These are phyloP conservation scores for Uropsilus gracilis DNA, from an alignment of 2,113 vertebrate genomes.

Conservation along the genomic window DNA sequence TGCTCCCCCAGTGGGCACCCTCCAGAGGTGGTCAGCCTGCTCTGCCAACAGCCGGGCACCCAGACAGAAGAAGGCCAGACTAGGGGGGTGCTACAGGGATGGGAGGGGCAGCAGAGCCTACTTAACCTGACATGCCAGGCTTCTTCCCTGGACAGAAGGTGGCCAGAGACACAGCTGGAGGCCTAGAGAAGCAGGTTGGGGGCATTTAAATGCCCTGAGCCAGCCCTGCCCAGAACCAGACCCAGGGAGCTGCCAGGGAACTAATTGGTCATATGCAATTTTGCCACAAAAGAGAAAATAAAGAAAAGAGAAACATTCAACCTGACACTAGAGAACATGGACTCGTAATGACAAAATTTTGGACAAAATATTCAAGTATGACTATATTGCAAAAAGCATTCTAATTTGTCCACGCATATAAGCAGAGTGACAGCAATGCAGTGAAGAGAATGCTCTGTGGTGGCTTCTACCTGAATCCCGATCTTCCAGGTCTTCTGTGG, in stretches of 20 bases:
- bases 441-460: not conserved
- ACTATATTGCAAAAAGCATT: too few species aligned
- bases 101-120: too few species aligned
- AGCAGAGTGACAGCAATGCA: not conserved
- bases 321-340: too few species aligned
- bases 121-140: not conserved
- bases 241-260: too few species aligned
- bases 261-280: too few species aligned
- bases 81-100: too few species aligned
- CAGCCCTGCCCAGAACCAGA: too few species aligned
- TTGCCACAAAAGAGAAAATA: not conserved
- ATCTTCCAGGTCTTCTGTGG: not conserved
- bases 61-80: too few species aligned
- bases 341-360: too few species aligned
- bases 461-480: not conserved
- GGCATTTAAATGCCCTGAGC: not conserved
- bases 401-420: not conserved
- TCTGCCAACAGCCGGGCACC: not conserved
- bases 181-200: not conserved
- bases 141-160: not conserved
- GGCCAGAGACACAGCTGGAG: not conserved
- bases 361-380: too few species aligned
- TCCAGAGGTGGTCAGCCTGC: accelerated
- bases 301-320: too few species aligned
- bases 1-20: not conserved